A percentile compares a stretch with the other conserved stretches of the same genome.
Conservation (phyloP, 2,797 vertebrate species). For the Muraenolepis orangiensis region DNA sequence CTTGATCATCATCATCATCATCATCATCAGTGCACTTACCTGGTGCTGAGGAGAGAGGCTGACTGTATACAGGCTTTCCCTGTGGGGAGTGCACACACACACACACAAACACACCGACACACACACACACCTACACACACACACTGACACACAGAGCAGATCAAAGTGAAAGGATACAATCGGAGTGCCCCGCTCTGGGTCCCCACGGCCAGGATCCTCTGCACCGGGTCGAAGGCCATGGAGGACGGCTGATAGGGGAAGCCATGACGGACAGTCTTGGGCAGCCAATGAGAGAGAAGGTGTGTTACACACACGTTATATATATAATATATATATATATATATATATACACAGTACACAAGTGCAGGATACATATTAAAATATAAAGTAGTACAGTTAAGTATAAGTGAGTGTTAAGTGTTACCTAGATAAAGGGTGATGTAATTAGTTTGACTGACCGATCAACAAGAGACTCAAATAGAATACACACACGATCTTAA, state of each 20-base stretch:
- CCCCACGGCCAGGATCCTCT: constrained; percentile 96
- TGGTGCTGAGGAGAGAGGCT: constrained; percentile 25
- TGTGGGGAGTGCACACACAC: constrained; percentile 17
- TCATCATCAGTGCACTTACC: constrained; percentile 63
- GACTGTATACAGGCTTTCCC: constrained; percentile 2
- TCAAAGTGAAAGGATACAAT: constrained; percentile 90
- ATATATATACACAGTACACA: no score
- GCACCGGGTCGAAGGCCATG: constrained; percentile 97
- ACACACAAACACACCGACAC: no score
- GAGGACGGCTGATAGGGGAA: constrained; percentile 97
- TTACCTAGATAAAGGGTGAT: no score
- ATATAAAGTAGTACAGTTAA: constrained; percentile 34
- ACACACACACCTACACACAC: not conserved
- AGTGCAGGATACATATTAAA: constrained; percentile 27
- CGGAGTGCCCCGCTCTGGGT: constrained; percentile 93
- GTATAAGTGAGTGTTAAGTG: no score
- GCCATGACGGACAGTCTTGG: constrained; percentile 95
- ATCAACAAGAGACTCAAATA: not conserved
- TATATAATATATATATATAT: no score
- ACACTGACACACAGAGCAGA: constrained; percentile 16
- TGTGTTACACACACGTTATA: constrained; percentile 14
- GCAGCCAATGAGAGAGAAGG: constrained; percentile 27
- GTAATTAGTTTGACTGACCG: no score
- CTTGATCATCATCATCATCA: no score
- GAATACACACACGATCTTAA: no score